These are phyloP conservation scores for Acronicta leporina DNA, from an alignment of 2,888 invertebrate genomes.

Conservation along the genomic window DNA sequence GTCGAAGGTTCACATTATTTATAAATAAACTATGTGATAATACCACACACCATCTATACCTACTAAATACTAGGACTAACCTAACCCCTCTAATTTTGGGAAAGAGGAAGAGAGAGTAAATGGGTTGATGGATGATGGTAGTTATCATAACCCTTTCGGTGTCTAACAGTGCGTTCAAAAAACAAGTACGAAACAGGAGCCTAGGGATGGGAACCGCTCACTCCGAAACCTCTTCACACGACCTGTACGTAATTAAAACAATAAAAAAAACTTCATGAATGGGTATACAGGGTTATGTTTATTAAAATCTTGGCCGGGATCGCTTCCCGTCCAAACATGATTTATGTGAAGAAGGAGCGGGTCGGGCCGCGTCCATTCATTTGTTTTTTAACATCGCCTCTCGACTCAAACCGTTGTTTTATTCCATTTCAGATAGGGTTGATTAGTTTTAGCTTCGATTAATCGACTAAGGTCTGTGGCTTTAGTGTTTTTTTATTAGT, in stretches of 20 bases:
- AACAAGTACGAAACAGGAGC: conserved; percentile 44
- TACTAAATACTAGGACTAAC: too few relatives aligned
- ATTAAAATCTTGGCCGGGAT: conserved; percentile 82
- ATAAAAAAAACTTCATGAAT: conserved; percentile 82
- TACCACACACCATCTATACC: too few relatives aligned
- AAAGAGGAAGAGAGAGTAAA: too few relatives aligned
- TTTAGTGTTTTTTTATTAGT: conserved; percentile 58
- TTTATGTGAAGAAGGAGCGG: conserved; percentile 80
- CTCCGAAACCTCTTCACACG: conserved; percentile 78
- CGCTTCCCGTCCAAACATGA: conserved; percentile 78
- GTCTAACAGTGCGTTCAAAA: conserved; percentile 4
- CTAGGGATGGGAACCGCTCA: conserved; percentile 51
- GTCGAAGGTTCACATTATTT: too few relatives aligned
- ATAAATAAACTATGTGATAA: too few relatives aligned
- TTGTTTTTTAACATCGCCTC: conserved; percentile 77
- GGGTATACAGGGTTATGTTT: conserved; percentile 83
- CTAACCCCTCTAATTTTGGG: too few relatives aligned
- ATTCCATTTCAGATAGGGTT: conserved; percentile 79
- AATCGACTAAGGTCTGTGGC: conserved; percentile 66
- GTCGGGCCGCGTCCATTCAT: conserved; percentile 82
- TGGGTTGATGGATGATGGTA: too few relatives aligned
- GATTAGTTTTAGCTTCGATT: conserved; percentile 86
- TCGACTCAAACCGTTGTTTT: conserved; percentile 60
- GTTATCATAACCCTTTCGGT: too few relatives aligned
- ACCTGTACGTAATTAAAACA: conserved; percentile 83